Conservation (phyloP, 2,797 vertebrate genomes). For the Tapirus indicus region DNA sequence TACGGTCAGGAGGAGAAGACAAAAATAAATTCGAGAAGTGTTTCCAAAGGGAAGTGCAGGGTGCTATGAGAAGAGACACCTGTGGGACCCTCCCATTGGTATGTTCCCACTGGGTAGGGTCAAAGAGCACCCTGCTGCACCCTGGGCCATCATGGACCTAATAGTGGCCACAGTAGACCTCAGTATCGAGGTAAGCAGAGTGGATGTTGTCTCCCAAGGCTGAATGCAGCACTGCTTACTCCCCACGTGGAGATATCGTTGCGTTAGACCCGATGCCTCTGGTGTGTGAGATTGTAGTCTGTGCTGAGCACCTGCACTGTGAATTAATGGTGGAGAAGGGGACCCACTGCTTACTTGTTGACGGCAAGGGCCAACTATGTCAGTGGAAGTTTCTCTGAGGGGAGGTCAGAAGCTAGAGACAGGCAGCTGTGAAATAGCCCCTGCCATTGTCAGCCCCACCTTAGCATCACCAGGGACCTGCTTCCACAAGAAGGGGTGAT, state of each 20-base stretch:
- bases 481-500: background rate
- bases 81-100: background rate
- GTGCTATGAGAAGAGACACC: background rate
- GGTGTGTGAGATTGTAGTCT: background rate
- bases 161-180: background rate
- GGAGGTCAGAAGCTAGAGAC: background rate
- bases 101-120: background rate
- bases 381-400: background rate
- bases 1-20: background rate
- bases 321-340: background rate
- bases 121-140: too few relatives aligned
- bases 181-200: background rate
- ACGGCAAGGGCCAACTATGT: background rate
- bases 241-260: rapidly evolving
- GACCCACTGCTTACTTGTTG: background rate
- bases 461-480: background rate
- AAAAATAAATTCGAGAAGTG: background rate
- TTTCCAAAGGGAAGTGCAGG: background rate
- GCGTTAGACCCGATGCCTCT: background rate
- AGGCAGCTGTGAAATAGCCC: background rate
- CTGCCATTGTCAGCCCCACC: background rate
- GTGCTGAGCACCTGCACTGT: background rate
- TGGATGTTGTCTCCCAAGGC: background rate
- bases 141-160: background rate
- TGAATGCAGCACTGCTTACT: background rate